A percentile compares a stretch with the other conserved stretches of the same genome.
Evolutionary conservation across 2,113 vertebrate species (phyloP).

Genomic region (Cromileptes altivelis): DNA sequence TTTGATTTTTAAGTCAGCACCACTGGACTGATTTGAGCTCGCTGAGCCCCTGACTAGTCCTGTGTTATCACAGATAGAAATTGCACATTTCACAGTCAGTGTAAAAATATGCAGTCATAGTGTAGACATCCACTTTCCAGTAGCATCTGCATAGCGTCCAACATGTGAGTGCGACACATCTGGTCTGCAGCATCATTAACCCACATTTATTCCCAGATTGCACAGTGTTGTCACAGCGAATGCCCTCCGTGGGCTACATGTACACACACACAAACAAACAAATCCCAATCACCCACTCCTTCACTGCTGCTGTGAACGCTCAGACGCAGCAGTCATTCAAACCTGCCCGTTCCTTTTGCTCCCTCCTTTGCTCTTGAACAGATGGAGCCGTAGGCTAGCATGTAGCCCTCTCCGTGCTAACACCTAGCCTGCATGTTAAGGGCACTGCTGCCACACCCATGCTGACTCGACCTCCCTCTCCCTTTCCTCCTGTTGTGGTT

Average conservation of each 20-base stretch:
- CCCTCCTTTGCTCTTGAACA: constrained; percentile 37
- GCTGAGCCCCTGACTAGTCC: background rate
- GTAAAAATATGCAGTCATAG: constrained; percentile 8
- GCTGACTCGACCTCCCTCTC: background rate
- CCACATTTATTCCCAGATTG: constrained; percentile 62
- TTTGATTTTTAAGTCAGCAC: background rate
- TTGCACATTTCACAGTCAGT: background rate
- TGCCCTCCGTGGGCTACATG: constrained; percentile 41
- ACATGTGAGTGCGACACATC: constrained; percentile 61
- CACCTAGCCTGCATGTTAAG: constrained; percentile 8
- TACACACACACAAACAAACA: constrained; percentile 56
- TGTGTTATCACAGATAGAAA: background rate
- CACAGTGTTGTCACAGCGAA: constrained; percentile 35
- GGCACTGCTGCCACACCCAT: constrained; percentile 18
- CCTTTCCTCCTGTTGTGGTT: constrained; percentile 22
- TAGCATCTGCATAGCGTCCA: constrained; percentile 40
- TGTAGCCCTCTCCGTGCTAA: background rate
- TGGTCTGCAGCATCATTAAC: constrained; percentile 66
- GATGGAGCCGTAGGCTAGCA: constrained; percentile 48
- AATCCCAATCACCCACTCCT: constrained; percentile 48
- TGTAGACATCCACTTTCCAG: background rate
- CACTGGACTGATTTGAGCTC: background rate
- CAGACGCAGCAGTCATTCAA: constrained; percentile 30
- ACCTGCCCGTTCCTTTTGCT: constrained; percentile 26
- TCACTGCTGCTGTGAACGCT: constrained; percentile 2